Evolutionary conservation across 2,113 vertebrate genomes (phyloP).

Genomic region (Albula glossodonta): DNA sequence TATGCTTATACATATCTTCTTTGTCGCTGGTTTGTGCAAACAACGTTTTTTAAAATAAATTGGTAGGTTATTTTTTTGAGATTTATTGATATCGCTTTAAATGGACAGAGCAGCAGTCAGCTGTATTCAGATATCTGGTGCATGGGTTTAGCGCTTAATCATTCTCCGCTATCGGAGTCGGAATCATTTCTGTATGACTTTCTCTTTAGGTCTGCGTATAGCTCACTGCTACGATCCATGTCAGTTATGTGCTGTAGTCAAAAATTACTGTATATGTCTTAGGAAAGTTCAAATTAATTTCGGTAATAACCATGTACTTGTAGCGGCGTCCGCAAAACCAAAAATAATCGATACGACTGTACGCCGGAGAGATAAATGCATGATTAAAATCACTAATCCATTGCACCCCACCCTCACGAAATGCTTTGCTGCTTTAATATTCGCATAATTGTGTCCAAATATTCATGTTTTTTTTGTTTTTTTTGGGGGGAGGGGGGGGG

Average conservation of each 20-base stretch:
- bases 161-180: slow-evolving; percentile 55
- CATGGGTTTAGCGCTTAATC: slow-evolving; percentile 58
- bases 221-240: slow-evolving; percentile 60
- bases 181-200: slow-evolving; percentile 63
- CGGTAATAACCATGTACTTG: background rate
- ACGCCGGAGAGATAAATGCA: background rate
- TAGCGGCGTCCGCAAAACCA: background rate
- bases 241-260: slow-evolving; percentile 38
- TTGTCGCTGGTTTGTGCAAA: background rate
- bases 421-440: background rate
- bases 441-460: slow-evolving; percentile 22
- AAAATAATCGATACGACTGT: background rate
- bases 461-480: background rate
- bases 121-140: slow-evolving; percentile 17
- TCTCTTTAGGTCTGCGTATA: slow-evolving; percentile 67
- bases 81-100: background rate
- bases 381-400: background rate
- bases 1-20: background rate
- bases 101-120: background rate
- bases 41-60: background rate
- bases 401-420: background rate
- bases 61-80: background rate
- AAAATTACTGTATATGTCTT: background rate
- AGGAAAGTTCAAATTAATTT: background rate
- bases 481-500: background rate